Base-by-base conservation (phyloP, 2,113 vertebrate species). In the Alaudala cheleensis region DNA sequence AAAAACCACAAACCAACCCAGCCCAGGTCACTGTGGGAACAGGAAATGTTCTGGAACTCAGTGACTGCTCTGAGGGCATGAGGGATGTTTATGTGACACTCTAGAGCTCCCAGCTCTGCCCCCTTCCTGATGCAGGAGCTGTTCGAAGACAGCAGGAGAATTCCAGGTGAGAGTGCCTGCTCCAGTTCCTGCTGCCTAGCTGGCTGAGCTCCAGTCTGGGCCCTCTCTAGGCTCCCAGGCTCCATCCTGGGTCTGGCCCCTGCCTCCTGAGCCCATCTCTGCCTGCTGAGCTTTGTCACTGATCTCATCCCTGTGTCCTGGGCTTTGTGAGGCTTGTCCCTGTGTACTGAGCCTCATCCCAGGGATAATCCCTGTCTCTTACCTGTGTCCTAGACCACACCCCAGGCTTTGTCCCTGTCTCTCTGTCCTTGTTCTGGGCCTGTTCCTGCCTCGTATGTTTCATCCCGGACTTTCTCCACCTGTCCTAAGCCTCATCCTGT, bases 1-100 rank as follows among this genome's bases (percentile, higher is more conserved):
- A 78, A 47, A 51, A 10, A 0, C 17, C 37, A 40, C 19, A 79
- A 53, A n/a, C n/a, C 24, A 86, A 66, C 25, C 12, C 24, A 53
- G 3, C 7, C 31, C 73, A 24, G 8, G 10, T 16, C 40, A 28
- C 26, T 49, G 57, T 33, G 66, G 50, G 34, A 57, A 49, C 18
- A 44, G 42, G 12, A 66, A 44, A 80, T 12, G 11, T 22, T 80
- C 34, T 64, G 50, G 50, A 71, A 34, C 7, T 42, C 34, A 24
- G 42, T 3, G 31, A 33, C 31, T 16, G 24, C 25, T 26, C 21
- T 1, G 12, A 57, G 31, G n/a, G 4, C 1, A 2, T 5, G 13
- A 34, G 8, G 39, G 56, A 4, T 23, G 4, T 42, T 65, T 33
- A 40, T 21, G n/a, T 11, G 37, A 56, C 47, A 9, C 2, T n/a